Base-by-base conservation (phyloP, 2,888 invertebrate species). In the Aleiodes leptofemur region DNA sequence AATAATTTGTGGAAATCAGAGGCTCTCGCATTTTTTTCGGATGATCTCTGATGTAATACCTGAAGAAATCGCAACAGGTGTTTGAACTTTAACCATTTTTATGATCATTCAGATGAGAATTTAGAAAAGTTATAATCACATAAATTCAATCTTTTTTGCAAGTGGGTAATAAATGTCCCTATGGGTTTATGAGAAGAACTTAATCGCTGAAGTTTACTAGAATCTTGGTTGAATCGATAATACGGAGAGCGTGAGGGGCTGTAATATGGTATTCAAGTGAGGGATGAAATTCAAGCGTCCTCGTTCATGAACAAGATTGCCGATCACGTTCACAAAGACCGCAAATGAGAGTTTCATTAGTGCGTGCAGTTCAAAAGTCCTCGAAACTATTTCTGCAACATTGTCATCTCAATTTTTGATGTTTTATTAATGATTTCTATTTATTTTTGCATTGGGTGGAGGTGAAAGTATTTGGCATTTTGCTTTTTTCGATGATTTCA, bases 261-360 rank as follows among this genome's bases (percentile, higher is more conserved):
- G 43, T 43, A 64, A 61, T 61, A 38, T 38, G 38, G 64, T 23
- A 64, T 55, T 34, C 29, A 11, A 64, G 57, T 55, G 66, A 31
- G 66, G 43, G 53, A 38, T 64, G 61, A 64, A 43, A 69, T 51
- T 69, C 57, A 14, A 43, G 56, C 64, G 56, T 23, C 56, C 64
- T 56, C 57, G 70, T 53, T 66, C 55, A 53, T 66, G 74, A 74
- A 74, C 66, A 76, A 69, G 79, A 81, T 79, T 80, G 81, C 79
- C 80, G 79, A 83, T 82, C 82, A 79, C 78, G 78, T 79, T 76
- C 76, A 78, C 78, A 80, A 82, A 83, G 83, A 85, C 84, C 86
- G 78, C 85, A 86, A 85, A 86, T 84, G 82, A 83, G 79, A 43
- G 82, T 82, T 82, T 82, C 80, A 82, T 83, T 84, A 43, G 43